These are phyloP conservation scores for Nymphalis polychloros DNA, from an alignment of 2,888 invertebrate genomes.

Conservation along the genomic window DNA sequence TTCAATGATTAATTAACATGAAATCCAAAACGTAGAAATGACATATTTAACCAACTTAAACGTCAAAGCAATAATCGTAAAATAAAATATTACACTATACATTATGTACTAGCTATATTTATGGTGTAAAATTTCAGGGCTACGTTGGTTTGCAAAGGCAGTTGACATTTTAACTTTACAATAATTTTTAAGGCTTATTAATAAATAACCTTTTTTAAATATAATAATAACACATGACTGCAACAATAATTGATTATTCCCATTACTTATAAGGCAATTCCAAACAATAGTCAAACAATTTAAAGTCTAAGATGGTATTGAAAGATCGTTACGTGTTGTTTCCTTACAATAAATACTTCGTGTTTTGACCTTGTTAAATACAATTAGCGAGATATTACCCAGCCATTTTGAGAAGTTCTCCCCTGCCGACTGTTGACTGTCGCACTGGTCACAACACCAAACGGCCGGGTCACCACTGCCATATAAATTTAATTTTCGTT, in stretches of 20 bases:
- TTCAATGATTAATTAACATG: neutral
- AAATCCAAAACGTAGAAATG: neutral
- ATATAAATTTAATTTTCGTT: constrained; percentile 68
- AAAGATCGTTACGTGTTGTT: constrained; percentile 28
- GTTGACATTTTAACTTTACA: neutral
- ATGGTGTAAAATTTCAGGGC: neutral
- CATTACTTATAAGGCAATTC: constrained; percentile 18
- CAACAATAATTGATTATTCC: neutral
- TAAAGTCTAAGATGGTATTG: constrained; percentile 32
- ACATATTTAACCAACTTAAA: neutral
- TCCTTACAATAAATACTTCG: constrained; percentile 22
- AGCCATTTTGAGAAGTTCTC: constrained; percentile 62
- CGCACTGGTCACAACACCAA: constrained; percentile 70
- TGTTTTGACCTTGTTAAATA: constrained; percentile 37
- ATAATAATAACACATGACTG: neutral
- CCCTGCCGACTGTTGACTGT: constrained; percentile 59
- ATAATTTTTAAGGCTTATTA: neutral
- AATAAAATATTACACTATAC: constrained; percentile 1
- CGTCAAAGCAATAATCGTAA: neutral
- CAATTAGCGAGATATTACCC: constrained; percentile 57
- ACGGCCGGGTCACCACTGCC: constrained; percentile 74
- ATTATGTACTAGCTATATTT: constrained; percentile 13
- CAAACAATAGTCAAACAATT: constrained; percentile 29
- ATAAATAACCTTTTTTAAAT: neutral
- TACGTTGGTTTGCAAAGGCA: neutral